Percentiles rank a stretch among this genome's conserved stretches.
Evolutionary conservation across 2,797 vertebrate species (phyloP).

Genomic region (Mycteria americana): DNA sequence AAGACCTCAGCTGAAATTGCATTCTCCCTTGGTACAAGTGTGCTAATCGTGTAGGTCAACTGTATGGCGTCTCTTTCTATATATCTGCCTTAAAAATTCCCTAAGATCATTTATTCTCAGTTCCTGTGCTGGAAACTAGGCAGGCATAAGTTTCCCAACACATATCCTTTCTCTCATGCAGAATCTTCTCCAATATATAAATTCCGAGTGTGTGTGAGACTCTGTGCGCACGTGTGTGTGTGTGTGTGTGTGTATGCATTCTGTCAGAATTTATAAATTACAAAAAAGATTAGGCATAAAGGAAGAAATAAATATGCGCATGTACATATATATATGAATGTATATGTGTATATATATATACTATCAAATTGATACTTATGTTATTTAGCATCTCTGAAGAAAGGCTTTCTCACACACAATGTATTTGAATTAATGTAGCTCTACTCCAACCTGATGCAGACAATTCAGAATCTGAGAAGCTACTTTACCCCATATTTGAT

Average conservation of each 20-base stretch:
- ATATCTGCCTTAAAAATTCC: neutral
- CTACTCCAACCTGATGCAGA: neutral
- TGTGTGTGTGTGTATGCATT: neutral
- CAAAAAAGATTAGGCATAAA: neutral
- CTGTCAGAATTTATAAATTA: neutral
- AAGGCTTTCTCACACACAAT: neutral
- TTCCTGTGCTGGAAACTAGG: neutral
- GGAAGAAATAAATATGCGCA: neutral
- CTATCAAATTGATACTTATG: neutral
- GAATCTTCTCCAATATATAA: neutral
- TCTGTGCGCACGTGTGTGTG: neutral
- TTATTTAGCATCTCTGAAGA: neutral
- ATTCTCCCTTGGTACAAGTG: neutral
- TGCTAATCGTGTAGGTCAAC: neutral
- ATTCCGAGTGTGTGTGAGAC: neutral
- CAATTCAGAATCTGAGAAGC: neutral
- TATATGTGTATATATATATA: neutral
- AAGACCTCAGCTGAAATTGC: neutral
- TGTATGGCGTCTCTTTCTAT: neutral
- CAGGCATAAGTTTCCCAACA: neutral
- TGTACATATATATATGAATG: neutral
- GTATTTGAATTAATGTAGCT: neutral
- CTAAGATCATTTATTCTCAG: neutral
- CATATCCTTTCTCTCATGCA: neutral
- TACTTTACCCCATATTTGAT: neutral